Conservation (phyloP, 2,888 invertebrate genomes). For the Sphaerophoria rueppellii region DNA sequence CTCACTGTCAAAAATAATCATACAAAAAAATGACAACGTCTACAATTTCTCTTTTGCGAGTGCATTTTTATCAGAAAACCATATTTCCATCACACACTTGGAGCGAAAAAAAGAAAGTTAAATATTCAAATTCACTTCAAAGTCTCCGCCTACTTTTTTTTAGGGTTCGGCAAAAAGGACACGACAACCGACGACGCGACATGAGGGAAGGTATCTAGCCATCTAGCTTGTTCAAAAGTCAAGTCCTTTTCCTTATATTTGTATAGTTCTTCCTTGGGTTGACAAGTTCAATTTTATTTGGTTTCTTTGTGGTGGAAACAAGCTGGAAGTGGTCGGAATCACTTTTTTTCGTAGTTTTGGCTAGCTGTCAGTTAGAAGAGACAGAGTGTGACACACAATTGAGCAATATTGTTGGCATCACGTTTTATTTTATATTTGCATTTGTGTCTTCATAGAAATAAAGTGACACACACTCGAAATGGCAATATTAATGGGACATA, state of each 20-base stretch:
- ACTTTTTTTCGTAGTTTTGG: conserved; percentile 53
- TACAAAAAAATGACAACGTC: neutral
- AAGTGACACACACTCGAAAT: conserved; percentile 21
- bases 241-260: conserved; percentile 63
- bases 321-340: conserved; percentile 59
- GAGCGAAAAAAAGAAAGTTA: conserved; percentile 29
- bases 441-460: conserved; percentile 37
- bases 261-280: conserved; percentile 51
- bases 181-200: neutral
- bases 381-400: conserved; percentile 72
- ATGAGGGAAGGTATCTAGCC: neutral
- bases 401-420: conserved; percentile 73
- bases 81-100: conserved; percentile 68
- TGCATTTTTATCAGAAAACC: conserved; percentile 71
- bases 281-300: conserved; percentile 41
- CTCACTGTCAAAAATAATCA: conserved; percentile 19
- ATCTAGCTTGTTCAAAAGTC: conserved; percentile 54
- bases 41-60: conserved; percentile 44
- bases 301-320: conserved; percentile 28
- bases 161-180: conserved; percentile 18
- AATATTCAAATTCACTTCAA: conserved; percentile 70
- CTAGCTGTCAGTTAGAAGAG: conserved; percentile 62
- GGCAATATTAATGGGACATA: neutral
- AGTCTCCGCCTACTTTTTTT: conserved; percentile 69
- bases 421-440: conserved; percentile 72